A percentile compares a stretch with the other conserved stretches of the same genome.
These are phyloP conservation scores for Neosalanx taihuensis DNA, from an alignment of 2,797 vertebrate species.

Conservation along the genomic window DNA sequence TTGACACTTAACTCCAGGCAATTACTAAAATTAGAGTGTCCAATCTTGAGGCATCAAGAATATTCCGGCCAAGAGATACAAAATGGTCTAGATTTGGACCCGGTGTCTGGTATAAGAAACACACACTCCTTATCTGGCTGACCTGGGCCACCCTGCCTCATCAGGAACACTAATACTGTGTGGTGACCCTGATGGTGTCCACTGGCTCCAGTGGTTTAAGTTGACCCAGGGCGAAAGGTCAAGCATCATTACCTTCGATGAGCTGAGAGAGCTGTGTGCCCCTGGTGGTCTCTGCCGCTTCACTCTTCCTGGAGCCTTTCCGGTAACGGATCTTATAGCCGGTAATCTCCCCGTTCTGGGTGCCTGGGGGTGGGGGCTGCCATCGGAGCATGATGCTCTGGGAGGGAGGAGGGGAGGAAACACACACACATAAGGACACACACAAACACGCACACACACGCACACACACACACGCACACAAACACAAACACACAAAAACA, in stretches of 20 bases:
- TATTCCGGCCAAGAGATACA: neutral
- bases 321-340: conserved; percentile 95
- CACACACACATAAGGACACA: neutral
- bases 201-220: neutral
- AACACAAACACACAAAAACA: neutral
- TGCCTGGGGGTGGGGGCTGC: conserved; percentile 85
- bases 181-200: neutral
- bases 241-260: conserved; percentile 79
- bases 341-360: conserved; percentile 89
- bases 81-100: neutral
- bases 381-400: conserved; percentile 93
- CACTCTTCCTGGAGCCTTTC: conserved; percentile 89
- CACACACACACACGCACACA: too few relatives aligned
- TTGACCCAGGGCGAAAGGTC: neutral
- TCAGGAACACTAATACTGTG: neutral
- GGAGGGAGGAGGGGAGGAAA: neutral
- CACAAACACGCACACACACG: neutral
- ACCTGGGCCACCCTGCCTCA: neutral
- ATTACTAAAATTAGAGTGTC: neutral
- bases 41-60: neutral
- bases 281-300: conserved; percentile 82
- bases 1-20: conserved; percentile 16
- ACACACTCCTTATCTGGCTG: neutral
- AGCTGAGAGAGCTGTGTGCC: conserved; percentile 87
- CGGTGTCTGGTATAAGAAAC: too few relatives aligned